A percentile compares a stretch with the other conserved stretches of the same genome.
phyloP scores from a whole-genome alignment of 2,113 vertebrate genomes.

The Gymnorhina tibicen region DNA sequence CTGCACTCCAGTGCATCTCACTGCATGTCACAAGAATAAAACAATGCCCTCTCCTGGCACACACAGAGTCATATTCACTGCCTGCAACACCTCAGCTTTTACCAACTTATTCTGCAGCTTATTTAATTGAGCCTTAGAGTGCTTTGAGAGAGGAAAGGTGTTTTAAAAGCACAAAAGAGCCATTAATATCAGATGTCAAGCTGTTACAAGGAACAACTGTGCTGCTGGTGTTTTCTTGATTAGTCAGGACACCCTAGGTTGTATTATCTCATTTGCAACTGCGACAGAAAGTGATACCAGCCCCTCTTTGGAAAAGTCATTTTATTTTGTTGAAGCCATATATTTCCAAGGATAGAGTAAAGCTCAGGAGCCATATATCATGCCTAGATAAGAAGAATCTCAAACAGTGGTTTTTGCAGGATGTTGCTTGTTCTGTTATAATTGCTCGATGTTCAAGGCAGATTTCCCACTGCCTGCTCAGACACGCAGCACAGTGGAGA shows the following conservation, averaged over 20 bases:
- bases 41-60: not conserved
- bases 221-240: not conserved
- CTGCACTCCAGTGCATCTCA: not conserved
- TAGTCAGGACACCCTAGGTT: not conserved
- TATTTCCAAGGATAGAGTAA: not conserved
- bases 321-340: constrained; percentile 51
- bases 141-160: not conserved
- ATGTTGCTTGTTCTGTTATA: not conserved
- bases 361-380: constrained; percentile 31
- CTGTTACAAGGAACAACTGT: not conserved
- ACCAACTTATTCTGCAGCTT: not conserved
- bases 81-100: not conserved
- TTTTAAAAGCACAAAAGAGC: not conserved
- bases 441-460: not conserved
- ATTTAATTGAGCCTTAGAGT: not conserved
- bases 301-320: constrained; percentile 19
- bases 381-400: not conserved
- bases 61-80: not conserved
- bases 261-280: not conserved
- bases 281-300: not conserved
- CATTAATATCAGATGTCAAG: not conserved
- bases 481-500: not conserved
- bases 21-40: not conserved
- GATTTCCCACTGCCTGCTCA: not conserved
- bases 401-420: not conserved